A percentile compares a stretch with the other conserved stretches of the same genome.
Evolutionary conservation across 1,140 invertebrate genomes (phyloP).

Genomic region (Pemphigus obesinymphae): DNA sequence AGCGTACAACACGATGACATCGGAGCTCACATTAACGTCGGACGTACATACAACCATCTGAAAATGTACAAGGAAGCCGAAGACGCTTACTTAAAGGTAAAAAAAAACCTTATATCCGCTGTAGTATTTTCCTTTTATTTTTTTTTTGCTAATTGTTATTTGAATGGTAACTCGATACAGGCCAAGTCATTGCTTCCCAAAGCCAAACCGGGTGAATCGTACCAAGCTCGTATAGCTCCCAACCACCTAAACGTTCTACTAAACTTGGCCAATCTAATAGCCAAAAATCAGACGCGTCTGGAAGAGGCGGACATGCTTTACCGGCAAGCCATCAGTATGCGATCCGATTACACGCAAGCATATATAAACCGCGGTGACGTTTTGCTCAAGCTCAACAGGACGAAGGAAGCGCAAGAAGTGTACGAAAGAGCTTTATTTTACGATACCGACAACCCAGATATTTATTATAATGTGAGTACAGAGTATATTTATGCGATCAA

Average conservation of each 20-base stretch:
- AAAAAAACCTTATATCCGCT: too few species aligned
- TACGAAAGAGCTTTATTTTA: conserved; percentile 89
- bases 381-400: conserved; percentile 89
- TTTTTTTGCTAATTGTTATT: too few species aligned
- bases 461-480: conserved; percentile 88
- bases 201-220: conserved; percentile 85
- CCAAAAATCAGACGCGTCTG: conserved; percentile 83
- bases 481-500: too few species aligned
- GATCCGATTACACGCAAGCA: conserved; percentile 93
- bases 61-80: conserved; percentile 88
- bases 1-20: conserved; percentile 93
- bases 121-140: too few species aligned
- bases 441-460: conserved; percentile 91
- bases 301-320: conserved; percentile 92
- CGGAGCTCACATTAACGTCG: conserved; percentile 94
- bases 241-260: conserved; percentile 95
- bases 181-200: conserved; percentile 85
- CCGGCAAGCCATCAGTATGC: conserved; percentile 91
- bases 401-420: conserved; percentile 89
- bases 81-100: conserved; percentile 77
- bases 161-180: too few species aligned
- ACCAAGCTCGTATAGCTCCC: conserved; percentile 91
- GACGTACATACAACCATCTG: conserved; percentile 86
- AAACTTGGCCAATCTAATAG: conserved; percentile 91
- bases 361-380: conserved; percentile 96